Conservation (phyloP, 2,113 vertebrate species). For the Nothocercus julius region DNA sequence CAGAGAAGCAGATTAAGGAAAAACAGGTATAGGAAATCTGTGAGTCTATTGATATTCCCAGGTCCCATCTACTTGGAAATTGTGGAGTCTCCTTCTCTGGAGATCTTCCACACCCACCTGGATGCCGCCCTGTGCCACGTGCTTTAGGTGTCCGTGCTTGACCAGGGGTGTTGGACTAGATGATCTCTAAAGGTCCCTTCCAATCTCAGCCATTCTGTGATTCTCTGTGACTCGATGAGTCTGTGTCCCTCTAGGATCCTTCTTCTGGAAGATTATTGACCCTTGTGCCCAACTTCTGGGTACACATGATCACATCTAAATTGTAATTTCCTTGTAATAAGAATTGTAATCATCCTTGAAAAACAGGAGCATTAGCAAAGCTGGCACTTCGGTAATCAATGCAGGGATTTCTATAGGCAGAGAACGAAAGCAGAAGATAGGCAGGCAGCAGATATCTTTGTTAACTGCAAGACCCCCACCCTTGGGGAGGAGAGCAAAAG, state of each 20-base stretch:
- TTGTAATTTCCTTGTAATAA: neutral
- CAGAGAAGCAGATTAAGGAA: neutral
- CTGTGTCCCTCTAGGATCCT: neutral
- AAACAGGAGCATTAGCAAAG: neutral
- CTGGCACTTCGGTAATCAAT: neutral
- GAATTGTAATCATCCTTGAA: neutral
- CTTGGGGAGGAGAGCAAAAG: neutral
- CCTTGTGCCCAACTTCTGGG: neutral
- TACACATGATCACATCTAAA: neutral
- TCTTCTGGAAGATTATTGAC: neutral
- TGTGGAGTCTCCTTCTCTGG: too few species aligned
- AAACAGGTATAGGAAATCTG: neutral
- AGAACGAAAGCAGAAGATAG: neutral
- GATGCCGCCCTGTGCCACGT: too few species aligned
- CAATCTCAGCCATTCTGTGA: too few species aligned
- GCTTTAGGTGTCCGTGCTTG: too few species aligned
- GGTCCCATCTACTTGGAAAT: neutral
- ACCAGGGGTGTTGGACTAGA: too few species aligned
- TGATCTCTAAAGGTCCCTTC: too few species aligned
- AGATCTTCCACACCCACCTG: too few species aligned
- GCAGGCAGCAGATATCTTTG: neutral
- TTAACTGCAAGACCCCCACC: neutral
- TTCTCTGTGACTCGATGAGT: neutral
- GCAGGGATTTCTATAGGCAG: neutral
- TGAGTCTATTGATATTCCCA: rapidly evolving